A percentile compares a stretch with the other conserved stretches of the same genome.
Evolutionary conservation across 2,113 vertebrate genomes (phyloP).

Genomic region (Erythrolamprus reginae): DNA sequence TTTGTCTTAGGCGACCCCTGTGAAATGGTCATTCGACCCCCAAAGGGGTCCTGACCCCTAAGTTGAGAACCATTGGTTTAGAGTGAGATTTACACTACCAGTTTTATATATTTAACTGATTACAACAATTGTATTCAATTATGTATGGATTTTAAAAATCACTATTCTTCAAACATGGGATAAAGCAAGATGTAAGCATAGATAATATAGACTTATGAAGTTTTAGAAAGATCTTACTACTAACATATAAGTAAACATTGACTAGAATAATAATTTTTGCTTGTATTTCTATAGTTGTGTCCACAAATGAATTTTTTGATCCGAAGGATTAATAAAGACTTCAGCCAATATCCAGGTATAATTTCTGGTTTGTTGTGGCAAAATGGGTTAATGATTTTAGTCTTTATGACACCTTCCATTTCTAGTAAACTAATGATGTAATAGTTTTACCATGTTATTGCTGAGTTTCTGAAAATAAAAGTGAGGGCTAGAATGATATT

Average conservation of each 20-base stretch:
- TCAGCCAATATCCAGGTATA: conserved; percentile 55
- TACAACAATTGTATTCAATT: not conserved
- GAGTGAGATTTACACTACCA: not conserved
- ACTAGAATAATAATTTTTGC: conserved; percentile 8
- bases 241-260: not conserved
- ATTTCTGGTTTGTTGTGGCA: not conserved
- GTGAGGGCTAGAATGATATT: not conserved
- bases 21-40: no score
- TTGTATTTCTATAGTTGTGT: conserved; percentile 60
- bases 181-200: not conserved
- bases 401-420: not conserved
- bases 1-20: no score
- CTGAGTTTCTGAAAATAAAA: not conserved
- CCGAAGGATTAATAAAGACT: conserved; percentile 47
- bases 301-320: conserved; percentile 58
- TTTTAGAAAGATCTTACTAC: conserved; percentile 5
- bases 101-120: not conserved
- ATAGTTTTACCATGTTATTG: not conserved
- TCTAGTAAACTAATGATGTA: not conserved
- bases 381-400: not conserved
- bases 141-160: not conserved
- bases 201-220: not conserved
- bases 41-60: no score
- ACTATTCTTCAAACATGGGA: not conserved
- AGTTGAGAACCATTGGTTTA: no score